A percentile compares a stretch with the other conserved stretches of the same genome.
phyloP scores from a whole-genome alignment of 2,888 invertebrate genomes.

The Pristionchus exspectatus region DNA sequence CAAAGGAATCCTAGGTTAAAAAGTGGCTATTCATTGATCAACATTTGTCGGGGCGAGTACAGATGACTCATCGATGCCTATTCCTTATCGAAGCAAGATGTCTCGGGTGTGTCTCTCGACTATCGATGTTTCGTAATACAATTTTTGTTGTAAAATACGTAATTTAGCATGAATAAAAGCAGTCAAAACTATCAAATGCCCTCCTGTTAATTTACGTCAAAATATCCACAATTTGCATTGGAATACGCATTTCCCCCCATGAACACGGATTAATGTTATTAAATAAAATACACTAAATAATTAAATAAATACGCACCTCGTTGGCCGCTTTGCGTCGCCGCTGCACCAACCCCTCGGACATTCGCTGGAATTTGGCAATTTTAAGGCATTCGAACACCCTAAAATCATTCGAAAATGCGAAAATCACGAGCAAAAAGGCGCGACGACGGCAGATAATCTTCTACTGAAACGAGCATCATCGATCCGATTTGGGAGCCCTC shows the following conservation, averaged over 20 bases:
- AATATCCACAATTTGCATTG: too few species aligned
- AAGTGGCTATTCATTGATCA: not conserved
- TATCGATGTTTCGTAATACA: not conserved
- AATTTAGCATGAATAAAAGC: not conserved
- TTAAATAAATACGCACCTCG: slow-evolving; percentile 9
- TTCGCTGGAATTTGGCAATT: slow-evolving; percentile 49
- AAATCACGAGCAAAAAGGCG: not conserved
- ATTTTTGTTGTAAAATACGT: not conserved
- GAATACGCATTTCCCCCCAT: not conserved
- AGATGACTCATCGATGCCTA: not conserved
- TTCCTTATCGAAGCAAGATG: slow-evolving; percentile 3
- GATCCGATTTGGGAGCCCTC: slow-evolving; percentile 25
- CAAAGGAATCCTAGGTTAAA: too few species aligned
- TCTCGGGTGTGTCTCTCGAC: not conserved
- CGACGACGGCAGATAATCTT: not conserved
- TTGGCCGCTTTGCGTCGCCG: slow-evolving; percentile 61
- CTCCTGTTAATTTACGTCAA: not conserved
- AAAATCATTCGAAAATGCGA: not conserved
- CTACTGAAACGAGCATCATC: slow-evolving; percentile 6
- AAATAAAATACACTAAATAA: not conserved
- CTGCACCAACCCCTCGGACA: slow-evolving; percentile 70
- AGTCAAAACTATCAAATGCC: not conserved
- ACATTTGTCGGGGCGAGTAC: not conserved
- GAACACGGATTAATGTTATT: not conserved
- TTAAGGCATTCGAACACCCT: not conserved